Evolutionary conservation across 2,113 vertebrate genomes (phyloP).

Genomic region (Pterocles orientalis): DNA sequence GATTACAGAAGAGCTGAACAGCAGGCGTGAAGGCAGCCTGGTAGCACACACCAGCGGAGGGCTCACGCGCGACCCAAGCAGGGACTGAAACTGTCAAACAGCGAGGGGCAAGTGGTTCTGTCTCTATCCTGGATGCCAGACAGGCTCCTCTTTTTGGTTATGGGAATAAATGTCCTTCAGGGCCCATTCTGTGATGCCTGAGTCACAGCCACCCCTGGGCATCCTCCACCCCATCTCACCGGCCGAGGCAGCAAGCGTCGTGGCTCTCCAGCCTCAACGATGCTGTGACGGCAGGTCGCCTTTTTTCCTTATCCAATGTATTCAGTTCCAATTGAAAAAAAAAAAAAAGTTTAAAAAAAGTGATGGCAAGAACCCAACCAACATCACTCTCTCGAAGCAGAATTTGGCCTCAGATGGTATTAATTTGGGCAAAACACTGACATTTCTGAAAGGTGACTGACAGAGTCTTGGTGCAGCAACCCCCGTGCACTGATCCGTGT

Average conservation of each 20-base stretch:
- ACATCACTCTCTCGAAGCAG: not conserved
- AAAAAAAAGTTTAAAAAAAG: not conserved
- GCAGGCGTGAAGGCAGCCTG: not conserved
- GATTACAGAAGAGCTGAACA: conserved; percentile 69
- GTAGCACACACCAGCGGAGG: not conserved
- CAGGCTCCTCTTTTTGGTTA: conserved; percentile 21
- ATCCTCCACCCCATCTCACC: not conserved
- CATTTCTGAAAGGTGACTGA: not conserved
- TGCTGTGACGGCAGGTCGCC: not conserved
- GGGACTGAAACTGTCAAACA: not conserved
- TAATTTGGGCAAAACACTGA: not conserved
- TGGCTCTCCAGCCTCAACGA: rapidly evolving
- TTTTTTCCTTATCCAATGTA: not conserved
- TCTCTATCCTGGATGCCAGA: not conserved
- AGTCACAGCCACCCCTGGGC: not conserved
- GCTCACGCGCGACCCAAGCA: not conserved
- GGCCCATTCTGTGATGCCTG: rapidly evolving
- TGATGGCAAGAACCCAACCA: not conserved
- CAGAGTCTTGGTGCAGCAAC: not conserved
- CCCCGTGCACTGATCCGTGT: rapidly evolving
- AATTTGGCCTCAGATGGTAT: not conserved
- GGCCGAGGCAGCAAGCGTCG: not conserved
- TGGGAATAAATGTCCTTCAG: rapidly evolving
- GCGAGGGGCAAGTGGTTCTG: not conserved
- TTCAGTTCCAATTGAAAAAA: not conserved